These are phyloP conservation scores for Syndactyla subalaris DNA, from an alignment of 2,797 vertebrate genomes.

Conservation along the genomic window DNA sequence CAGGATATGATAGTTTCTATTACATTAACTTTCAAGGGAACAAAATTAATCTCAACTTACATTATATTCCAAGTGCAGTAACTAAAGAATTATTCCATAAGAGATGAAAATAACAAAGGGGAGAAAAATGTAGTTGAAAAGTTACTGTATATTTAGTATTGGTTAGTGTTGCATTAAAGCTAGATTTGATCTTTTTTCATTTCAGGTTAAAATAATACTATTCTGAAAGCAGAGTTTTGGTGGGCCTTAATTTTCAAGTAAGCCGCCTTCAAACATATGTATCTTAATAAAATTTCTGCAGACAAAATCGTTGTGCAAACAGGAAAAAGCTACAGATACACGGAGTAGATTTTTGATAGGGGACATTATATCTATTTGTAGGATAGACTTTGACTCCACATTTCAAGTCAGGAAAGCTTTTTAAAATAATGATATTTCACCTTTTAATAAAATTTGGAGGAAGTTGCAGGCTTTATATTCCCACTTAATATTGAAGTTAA, in stretches of 20 bases:
- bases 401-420: not conserved
- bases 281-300: not conserved
- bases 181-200: not conserved
- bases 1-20: constrained; percentile 21
- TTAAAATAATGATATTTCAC: not conserved
- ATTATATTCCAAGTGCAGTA: constrained; percentile 1
- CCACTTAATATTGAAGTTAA: not conserved
- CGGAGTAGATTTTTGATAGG: not conserved
- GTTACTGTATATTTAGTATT: not conserved
- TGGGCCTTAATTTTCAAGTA: not conserved
- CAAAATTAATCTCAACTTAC: constrained; percentile 8
- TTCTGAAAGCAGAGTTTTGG: not conserved
- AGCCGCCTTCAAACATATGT: not conserved
- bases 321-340: not conserved
- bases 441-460: not conserved
- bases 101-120: not conserved
- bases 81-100: not conserved
- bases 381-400: not conserved
- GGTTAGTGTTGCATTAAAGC: not conserved
- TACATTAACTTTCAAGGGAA: constrained; percentile 31
- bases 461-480: not conserved
- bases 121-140: not conserved
- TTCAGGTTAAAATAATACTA: not conserved
- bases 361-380: not conserved
- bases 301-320: not conserved